Conservation (phyloP, 37 sponge, comb jelly and placozoan genomes). For the Beroe forskalii region DNA sequence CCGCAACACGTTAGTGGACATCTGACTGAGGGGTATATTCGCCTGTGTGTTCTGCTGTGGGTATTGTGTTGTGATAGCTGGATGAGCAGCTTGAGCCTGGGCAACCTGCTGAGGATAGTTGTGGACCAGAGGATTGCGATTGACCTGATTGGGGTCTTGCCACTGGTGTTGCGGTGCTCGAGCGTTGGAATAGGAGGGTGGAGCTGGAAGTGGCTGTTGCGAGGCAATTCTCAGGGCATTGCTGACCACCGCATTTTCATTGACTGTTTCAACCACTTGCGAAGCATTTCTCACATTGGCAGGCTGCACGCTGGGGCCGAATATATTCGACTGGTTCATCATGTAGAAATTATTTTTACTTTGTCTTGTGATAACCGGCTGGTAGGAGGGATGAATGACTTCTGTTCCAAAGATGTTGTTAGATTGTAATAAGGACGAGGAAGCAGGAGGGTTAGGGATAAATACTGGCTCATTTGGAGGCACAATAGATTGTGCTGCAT, state of each 20-base stretch:
- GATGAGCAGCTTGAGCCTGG: not conserved
- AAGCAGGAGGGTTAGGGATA: no score
- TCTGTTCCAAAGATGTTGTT: not conserved
- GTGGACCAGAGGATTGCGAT: not conserved
- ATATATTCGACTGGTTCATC: constrained; percentile 37
- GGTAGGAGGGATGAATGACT: not conserved
- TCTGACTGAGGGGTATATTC: not conserved
- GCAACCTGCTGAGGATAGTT: not conserved
- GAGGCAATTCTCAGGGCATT: constrained; percentile 33
- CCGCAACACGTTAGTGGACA: not conserved
- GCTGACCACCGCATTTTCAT: not conserved
- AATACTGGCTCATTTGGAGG: no score
- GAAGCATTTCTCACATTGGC: not conserved
- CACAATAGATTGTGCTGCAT: not conserved
- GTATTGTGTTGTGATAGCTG: no score
- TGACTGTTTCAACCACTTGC: no score
- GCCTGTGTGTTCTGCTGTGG: not conserved
- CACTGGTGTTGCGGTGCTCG: not conserved
- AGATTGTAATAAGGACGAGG: no score
- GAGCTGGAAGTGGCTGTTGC: not conserved
- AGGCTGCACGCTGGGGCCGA: not conserved
- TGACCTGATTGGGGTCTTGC: not conserved
- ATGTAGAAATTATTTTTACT: constrained; percentile 47
- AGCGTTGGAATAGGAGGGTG: not conserved
- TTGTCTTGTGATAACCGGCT: not conserved